Evolutionary conservation across 30 jellyfish, hydroid and myxozoan species (phyloP).

Genomic region (Mastigias papua): DNA sequence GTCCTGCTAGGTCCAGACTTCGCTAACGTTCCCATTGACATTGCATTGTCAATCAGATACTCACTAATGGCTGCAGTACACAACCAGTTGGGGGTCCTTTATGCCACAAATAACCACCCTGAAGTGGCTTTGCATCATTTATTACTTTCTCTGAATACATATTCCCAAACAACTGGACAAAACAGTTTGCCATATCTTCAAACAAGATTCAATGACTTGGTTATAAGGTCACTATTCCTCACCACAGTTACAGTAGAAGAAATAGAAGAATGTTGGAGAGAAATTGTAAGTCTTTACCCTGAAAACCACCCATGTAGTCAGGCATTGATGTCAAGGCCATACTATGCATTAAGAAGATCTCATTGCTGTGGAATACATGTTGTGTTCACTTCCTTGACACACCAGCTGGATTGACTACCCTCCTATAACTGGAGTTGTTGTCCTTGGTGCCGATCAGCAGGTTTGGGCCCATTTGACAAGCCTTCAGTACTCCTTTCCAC

Average conservation of each 20-base stretch:
- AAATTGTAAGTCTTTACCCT: neutral
- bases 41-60: too few species aligned
- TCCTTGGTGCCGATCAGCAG: conserved; percentile 61
- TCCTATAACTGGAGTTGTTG: conserved; percentile 24
- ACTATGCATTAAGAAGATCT: neutral
- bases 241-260: neutral
- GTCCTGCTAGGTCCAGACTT: too few species aligned
- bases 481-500: conserved; percentile 16
- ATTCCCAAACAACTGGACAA: neutral
- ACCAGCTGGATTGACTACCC: conserved; percentile 59
- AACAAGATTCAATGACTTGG: neutral
- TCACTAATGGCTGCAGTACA: neutral
- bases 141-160: neutral
- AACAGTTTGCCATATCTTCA: too few species aligned
- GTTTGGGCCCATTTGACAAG: conserved; percentile 59
- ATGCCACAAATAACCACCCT: neutral
- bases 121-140: neutral
- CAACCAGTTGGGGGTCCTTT: neutral
- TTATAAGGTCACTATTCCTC: too few species aligned
- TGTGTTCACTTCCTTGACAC: conserved; percentile 28
- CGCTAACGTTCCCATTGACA: too few species aligned
- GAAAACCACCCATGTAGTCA: neutral
- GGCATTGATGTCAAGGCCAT: neutral
- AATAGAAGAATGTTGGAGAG: neutral
- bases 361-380: conserved; percentile 42